Percentiles rank a stretch among this genome's conserved stretches.
Evolutionary conservation across 37 sponge, comb jelly and placozoan species (phyloP).

Genomic region (Mnemiopsis leidyi): DNA sequence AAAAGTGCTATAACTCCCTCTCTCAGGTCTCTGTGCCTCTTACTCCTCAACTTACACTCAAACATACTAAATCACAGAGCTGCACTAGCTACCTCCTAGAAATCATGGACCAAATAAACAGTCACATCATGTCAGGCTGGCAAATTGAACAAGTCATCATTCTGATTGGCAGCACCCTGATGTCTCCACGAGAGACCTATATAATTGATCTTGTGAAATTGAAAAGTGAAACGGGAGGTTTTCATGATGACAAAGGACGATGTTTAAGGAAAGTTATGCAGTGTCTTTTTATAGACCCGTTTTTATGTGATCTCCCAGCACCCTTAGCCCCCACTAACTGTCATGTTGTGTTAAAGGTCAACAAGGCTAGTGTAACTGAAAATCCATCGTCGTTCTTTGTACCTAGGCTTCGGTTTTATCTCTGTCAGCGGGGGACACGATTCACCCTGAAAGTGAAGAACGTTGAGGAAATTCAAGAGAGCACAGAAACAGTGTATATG

Average conservation of each 20-base stretch:
- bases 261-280: not conserved
- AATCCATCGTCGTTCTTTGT: not conserved
- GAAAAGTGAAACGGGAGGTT: not conserved
- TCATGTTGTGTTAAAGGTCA: not conserved
- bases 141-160: not conserved
- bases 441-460: constrained; percentile 13
- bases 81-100: not conserved
- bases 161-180: not conserved
- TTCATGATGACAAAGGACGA: not conserved
- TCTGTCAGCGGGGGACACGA: not conserved
- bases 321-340: not conserved
- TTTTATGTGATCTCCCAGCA: not conserved
- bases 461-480: not conserved
- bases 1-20: not conserved
- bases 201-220: not conserved
- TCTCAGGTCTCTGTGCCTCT: constrained; percentile 6
- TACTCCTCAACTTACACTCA: not conserved
- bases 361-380: not conserved
- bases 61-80: not conserved
- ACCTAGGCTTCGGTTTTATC: not conserved
- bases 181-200: constrained; percentile 11
- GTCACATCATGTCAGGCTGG: not conserved
- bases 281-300: constrained; percentile 3
- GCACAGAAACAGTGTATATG: not conserved
- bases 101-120: not conserved